Evolutionary conservation across 2,113 vertebrate species (phyloP), one percentile per base, ranked within the genome.

Genomic region (Hylia prasina): DNA sequence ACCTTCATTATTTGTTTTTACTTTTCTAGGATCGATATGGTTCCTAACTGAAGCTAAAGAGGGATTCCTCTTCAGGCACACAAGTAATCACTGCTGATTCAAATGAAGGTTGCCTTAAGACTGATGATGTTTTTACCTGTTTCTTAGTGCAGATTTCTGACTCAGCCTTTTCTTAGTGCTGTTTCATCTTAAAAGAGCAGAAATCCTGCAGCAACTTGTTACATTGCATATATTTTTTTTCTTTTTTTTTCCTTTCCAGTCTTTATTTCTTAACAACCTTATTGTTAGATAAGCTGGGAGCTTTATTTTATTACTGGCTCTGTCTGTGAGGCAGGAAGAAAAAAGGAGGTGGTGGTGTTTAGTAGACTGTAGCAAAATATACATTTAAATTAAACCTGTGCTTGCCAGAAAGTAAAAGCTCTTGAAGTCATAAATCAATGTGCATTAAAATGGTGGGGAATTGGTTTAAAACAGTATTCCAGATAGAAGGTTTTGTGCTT

Each of bases 1-100:
- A n/a, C n/a, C n/a, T 61, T 45, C 33, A 27, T 5, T 61, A 7
- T 1, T 6, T 54, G 24, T 83, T 72, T 57, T 58, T 87, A 15
- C 58, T 76, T 70, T 58, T 22, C 16, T 54, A 98, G 98, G 98
- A 98, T 82, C 98, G 98, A 27, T 98, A 98, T 0, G 97, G 98
- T 39, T 98, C 98, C 7, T 98, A 97, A 95, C 30, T 45, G 64
- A 53, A 39, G 66, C 72, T 87, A 30, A 60, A 76, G 94, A 68
- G 83, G 66, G 68, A 35, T 35, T 75, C 88, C 57, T 61, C 71
- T 53, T 48, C 48, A 33, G 31, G 17, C 24, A 70, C 16, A 48
- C 82, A 56, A 24, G 61, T 44, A 54, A 75, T 93, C 89, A 28
- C 81, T 78, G 53, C 86, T 45, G 90, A 87, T 91, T 75, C 60